A percentile compares a stretch with the other conserved stretches of the same genome.
phyloP scores from a whole-genome alignment of 2,113 vertebrate genomes.

The Trichechus manatus region DNA sequence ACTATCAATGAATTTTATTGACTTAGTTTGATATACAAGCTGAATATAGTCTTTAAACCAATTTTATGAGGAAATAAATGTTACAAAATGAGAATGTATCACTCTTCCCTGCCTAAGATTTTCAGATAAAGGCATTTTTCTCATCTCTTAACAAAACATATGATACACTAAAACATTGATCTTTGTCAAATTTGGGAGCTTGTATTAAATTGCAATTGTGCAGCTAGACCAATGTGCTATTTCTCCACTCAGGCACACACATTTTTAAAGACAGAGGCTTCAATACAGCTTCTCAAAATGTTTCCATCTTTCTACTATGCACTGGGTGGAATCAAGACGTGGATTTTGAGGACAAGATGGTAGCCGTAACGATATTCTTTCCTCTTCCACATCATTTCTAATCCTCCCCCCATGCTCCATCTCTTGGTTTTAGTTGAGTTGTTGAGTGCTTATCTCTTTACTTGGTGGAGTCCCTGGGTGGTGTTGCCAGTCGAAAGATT shows the following conservation, averaged over 20 bases:
- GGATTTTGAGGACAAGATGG: neutral
- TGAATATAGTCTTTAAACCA: neutral
- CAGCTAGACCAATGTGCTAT: neutral
- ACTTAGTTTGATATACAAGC: neutral
- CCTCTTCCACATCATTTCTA: neutral
- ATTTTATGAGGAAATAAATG: neutral
- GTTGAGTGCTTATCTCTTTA: neutral
- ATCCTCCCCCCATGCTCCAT: neutral
- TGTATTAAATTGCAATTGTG: neutral
- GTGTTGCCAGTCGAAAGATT: no score
- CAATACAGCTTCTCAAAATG: neutral
- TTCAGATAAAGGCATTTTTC: neutral
- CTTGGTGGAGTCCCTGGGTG: no score
- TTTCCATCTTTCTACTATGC: neutral
- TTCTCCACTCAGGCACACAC: neutral
- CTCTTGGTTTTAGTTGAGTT: neutral
- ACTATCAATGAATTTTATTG: neutral
- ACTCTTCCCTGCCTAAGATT: constrained; percentile 8
- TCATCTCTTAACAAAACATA: constrained; percentile 48
- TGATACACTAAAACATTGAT: neutral
- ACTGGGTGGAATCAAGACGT: neutral
- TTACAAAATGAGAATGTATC: neutral
- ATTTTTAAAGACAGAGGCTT: neutral
- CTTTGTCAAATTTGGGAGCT: constrained; percentile 31
- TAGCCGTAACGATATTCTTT: neutral